Evolutionary conservation across 1,140 invertebrate species (phyloP), one percentile per base, ranked within the genome.

Genomic region (Megalopta genalis): DNA sequence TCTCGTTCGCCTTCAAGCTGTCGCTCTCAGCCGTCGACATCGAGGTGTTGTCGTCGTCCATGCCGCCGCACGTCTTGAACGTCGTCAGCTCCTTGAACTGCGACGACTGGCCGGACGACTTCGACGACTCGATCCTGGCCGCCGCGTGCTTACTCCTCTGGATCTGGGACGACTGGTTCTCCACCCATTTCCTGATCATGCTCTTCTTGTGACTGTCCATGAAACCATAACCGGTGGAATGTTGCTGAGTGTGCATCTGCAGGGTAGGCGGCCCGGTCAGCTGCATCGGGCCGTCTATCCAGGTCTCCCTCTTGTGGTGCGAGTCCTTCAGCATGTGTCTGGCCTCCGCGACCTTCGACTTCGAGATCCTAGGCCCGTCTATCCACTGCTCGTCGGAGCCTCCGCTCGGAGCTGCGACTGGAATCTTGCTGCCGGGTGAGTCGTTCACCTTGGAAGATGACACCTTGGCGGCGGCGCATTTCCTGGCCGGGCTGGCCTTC

Each of bases 131-230:
- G 90, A 94, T 88, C 93, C 89, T 90, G 5, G 88, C 71, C 1
- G 81, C 49, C 2, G 77, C 72, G 60, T 92, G 90, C 37, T 92
- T 92, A 8, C 81, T 88, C 42, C 88, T 81, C 67, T 93, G 95
- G 68, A 97, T 96, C 92, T 97, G 96, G 12, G 95, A 95, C 1
- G 96, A 96, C 93, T 98, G 97, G 89, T 97, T 97, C 93, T 98
- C 97, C 0, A 98, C 97, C 97, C 97, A 98, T 90, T 97, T 96
- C 60, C 97, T 94, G 46, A 98, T 98, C 97, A 98, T 98, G 79
- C 95, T 96, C 88, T 97, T 97, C 88, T 98, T 98, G 83, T 97
- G 96, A 85, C 94, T 96, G 88, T 98, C 97, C 97, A 98, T 98
- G 86, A 97, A 98, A 4, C 97, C 97, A 87, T 97, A 97, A 0